Base-by-base conservation (phyloP, 2,113 vertebrate genomes). In the Paradoxurus hermaphroditus region DNA sequence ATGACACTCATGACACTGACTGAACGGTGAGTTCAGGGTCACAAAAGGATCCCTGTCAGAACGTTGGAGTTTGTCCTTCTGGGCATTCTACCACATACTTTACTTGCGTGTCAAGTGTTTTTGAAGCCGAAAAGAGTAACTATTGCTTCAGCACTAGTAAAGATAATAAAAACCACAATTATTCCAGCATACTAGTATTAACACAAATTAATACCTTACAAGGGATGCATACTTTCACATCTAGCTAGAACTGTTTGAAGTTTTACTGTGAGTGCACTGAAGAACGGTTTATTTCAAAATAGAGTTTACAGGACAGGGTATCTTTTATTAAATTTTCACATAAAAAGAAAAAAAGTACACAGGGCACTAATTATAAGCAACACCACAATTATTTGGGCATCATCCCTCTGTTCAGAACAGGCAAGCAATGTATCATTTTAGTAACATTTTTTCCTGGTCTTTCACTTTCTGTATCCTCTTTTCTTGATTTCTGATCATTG, bases 391-490 rank as follows among this genome's bases (percentile, higher is more conserved):
- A 94, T 85, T 49, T 18, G 18, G 91, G 79, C 67, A 84, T 84
- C 56, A 84, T 15, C 13, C 91, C 67, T 97, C 82, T 86, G 1
- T 89, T 83, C 86, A 86, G 96, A 86, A 0, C 0, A 94, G 91
- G 96, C 0, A 31, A 44, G 56, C 11, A 68, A 3, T 5, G n/a
- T 0, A 0, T 98, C 97, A 98, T 86, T 98, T 98, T 10, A 92
- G 97, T n/a, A 98, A 96, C 97, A 98, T 98, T 90, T 97, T 98
- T 94, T 98, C 90, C 93, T 98, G 98, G 96, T 98, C 98, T 96
- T 98, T 98, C 68, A 97, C 97, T 97, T 98, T 98, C 95, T 98
- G 98, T 89, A 85, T 98, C 84, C 98, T 98, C 78, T 92, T 98
- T 77, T 98, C 97, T 97, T 97, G 98, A 94, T 93, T 97, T 98